Evolutionary conservation across 2,888 invertebrate genomes (phyloP).

Genomic region (Sclerodermus sp.): DNA sequence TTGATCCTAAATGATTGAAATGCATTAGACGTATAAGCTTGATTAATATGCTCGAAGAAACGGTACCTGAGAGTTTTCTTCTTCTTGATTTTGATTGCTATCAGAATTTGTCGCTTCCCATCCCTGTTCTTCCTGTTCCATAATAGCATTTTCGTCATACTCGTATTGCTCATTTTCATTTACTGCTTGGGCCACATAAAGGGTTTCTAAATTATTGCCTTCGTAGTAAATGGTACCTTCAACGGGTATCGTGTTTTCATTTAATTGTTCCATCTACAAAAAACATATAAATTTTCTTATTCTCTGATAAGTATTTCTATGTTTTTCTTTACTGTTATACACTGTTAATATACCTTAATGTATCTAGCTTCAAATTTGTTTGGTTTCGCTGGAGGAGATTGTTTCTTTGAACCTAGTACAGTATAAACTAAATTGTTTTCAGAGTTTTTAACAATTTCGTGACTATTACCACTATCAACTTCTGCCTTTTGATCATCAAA

Average conservation of each 20-base stretch:
- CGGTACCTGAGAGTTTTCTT: conserved; percentile 36
- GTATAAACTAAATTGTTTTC: conserved; percentile 54
- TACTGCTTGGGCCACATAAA: conserved; percentile 45
- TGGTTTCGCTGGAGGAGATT: conserved; percentile 27
- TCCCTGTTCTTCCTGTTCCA: conserved; percentile 42
- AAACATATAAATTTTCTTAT: neutral
- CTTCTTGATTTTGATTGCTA: conserved; percentile 22
- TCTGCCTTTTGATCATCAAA: conserved; percentile 19
- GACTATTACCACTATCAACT: conserved; percentile 28
- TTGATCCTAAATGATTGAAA: conserved; percentile 39
- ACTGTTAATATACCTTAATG: conserved; percentile 33
- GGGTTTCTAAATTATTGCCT: conserved; percentile 48
- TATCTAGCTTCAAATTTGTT: conserved; percentile 31
- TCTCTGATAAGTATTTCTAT: neutral
- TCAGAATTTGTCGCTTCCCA: conserved; percentile 45
- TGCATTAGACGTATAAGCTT: neutral
- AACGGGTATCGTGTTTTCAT: conserved; percentile 46
- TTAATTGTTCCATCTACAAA: conserved; percentile 45
- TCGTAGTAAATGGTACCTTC: conserved; percentile 54
- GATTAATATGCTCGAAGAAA: neutral
- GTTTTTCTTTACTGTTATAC: no score
- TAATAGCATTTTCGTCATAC: conserved; percentile 40
- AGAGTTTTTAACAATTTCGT: conserved; percentile 48
- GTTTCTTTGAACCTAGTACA: conserved; percentile 51
- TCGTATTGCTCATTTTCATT: conserved; percentile 40